Percentiles rank a stretch among this genome's conserved stretches.
phyloP scores from a whole-genome alignment of 1,140 invertebrate genomes.

The Pygmarrhopalites habei region DNA sequence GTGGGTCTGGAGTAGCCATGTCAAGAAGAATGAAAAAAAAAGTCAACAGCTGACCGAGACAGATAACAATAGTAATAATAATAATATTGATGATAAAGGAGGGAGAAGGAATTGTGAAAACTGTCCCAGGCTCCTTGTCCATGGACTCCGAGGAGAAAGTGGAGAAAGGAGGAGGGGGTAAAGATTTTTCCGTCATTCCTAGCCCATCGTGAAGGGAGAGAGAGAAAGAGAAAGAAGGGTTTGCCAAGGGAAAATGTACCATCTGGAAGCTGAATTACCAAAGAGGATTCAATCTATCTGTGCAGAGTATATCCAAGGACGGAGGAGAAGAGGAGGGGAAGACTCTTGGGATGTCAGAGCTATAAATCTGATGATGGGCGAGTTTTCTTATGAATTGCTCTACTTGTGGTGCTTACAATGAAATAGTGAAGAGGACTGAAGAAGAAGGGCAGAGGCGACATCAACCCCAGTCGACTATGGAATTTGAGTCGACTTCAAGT shows the following conservation, averaged over 20 bases:
- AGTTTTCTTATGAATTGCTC: not conserved
- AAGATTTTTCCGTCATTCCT: not conserved
- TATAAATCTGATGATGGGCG: not conserved
- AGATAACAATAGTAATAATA: not conserved
- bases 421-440: not conserved
- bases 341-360: not conserved
- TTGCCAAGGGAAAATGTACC: not conserved
- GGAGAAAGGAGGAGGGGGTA: not conserved
- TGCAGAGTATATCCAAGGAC: not conserved
- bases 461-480: not conserved
- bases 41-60: not conserved
- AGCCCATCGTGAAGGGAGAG: not conserved
- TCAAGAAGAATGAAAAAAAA: no score
- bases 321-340: no score
- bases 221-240: no score
- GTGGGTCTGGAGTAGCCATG: no score
- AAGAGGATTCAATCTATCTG: not conserved
- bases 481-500: not conserved
- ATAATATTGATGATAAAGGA: not conserved
- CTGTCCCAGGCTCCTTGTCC: no score
- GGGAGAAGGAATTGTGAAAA: not conserved
- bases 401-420: not conserved
- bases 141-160: no score
- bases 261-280: not conserved
- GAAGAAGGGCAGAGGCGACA: not conserved